These are phyloP conservation scores for Leptatherina wallacei DNA, from an alignment of 2,797 vertebrate species.

Conservation along the genomic window DNA sequence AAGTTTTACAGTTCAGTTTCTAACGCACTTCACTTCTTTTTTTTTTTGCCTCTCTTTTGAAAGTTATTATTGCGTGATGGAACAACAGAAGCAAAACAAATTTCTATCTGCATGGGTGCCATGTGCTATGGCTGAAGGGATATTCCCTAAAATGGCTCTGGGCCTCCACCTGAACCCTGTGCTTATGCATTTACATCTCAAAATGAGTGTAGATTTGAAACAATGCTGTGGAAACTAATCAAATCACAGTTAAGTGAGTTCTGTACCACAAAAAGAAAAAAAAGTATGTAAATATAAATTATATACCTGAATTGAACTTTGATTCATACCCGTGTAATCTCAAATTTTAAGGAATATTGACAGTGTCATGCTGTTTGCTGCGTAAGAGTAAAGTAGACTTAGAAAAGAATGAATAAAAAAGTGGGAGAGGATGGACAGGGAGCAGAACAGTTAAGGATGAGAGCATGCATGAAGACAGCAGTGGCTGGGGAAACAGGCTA, in stretches of 20 bases:
- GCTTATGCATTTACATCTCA: conserved; percentile 44
- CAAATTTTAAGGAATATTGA: conserved; percentile 16
- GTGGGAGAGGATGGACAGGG: conserved; percentile 32
- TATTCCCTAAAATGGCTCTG: conserved; percentile 59
- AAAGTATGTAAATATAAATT: neutral
- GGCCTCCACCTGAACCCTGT: conserved; percentile 76
- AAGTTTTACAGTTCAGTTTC: conserved; percentile 33
- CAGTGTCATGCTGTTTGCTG: conserved; percentile 26
- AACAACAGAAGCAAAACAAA: conserved; percentile 53
- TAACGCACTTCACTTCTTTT: neutral
- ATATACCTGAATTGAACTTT: neutral
- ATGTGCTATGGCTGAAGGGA: conserved; percentile 69
- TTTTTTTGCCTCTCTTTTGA: neutral
- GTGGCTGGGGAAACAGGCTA: conserved; percentile 30
- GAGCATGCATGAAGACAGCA: conserved; percentile 45
- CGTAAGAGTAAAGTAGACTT: conserved; percentile 21
- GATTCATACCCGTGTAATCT: conserved; percentile 13
- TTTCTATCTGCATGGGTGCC: conserved; percentile 53
- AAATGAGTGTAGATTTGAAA: conserved; percentile 36
- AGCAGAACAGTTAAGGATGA: conserved; percentile 45
- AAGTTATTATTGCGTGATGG: conserved; percentile 59
- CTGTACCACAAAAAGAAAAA: neutral
- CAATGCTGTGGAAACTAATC: conserved; percentile 7
- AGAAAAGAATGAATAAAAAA: conserved; percentile 20
- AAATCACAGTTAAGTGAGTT: conserved; percentile 9